A percentile compares a stretch with the other conserved stretches of the same genome.
These are phyloP conservation scores for Myopa testacea DNA, from an alignment of 2,888 invertebrate species.

Conservation along the genomic window DNA sequence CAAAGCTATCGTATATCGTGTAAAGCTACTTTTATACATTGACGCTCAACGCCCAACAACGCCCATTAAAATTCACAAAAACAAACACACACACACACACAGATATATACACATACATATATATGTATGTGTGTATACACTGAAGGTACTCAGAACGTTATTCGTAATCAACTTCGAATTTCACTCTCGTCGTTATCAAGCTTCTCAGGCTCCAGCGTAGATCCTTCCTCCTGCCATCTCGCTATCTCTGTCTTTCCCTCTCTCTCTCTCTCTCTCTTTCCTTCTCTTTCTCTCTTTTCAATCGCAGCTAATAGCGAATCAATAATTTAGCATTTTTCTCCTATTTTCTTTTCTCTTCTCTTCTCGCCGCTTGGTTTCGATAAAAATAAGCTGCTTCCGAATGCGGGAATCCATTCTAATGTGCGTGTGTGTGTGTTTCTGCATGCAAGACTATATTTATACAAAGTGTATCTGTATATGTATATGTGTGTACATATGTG, in stretches of 20 bases:
- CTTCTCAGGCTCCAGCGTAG: too few relatives aligned
- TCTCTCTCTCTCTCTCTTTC: background rate
- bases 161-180: background rate
- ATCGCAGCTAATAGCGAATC: slow-evolving; percentile 63
- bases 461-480: too few relatives aligned
- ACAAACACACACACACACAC: too few relatives aligned
- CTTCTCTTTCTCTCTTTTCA: slow-evolving; percentile 40
- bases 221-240: background rate
- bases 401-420: too few relatives aligned
- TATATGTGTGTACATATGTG: background rate
- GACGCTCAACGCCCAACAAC: too few relatives aligned
- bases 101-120: too few relatives aligned
- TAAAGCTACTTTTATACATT: background rate
- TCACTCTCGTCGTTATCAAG: background rate
- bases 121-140: too few relatives aligned
- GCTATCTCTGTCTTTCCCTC: background rate
- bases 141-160: too few relatives aligned
- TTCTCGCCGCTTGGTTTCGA: slow-evolving; percentile 51
- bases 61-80: too few relatives aligned
- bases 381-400: slow-evolving; percentile 23
- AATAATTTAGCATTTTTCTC: slow-evolving; percentile 61
- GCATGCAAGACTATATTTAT: too few relatives aligned
- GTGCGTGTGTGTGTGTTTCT: too few relatives aligned
- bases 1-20: background rate
- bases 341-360: slow-evolving; percentile 47